A percentile compares a stretch with the other conserved stretches of the same genome.
These are phyloP conservation scores for Neomonachus schauinslandi DNA, from an alignment of 2,113 vertebrate species.

Conservation along the genomic window DNA sequence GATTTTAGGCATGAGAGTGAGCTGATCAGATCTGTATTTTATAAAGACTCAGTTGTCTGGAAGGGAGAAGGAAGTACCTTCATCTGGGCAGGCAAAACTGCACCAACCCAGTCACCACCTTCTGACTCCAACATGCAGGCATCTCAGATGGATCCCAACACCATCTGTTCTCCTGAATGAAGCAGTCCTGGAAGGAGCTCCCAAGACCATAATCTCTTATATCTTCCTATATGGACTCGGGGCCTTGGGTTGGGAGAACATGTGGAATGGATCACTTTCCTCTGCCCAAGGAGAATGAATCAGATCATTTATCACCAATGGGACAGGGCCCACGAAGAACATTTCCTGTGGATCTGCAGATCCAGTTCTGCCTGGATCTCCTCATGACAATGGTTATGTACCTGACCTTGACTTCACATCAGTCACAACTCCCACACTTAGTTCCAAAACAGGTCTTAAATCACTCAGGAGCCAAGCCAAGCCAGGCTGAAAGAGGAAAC, in stretches of 20 bases:
- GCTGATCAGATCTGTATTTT: background rate
- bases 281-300: conserved; percentile 32
- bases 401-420: conserved; percentile 61
- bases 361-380: conserved; percentile 35
- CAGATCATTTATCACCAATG: background rate
- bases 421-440: conserved; percentile 47
- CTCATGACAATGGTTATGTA: conserved; percentile 55
- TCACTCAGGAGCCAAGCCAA: conserved; percentile 72
- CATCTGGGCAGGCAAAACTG: background rate
- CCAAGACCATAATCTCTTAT: background rate
- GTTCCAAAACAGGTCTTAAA: conserved; percentile 71
- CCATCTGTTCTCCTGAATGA: background rate
- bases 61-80: background rate
- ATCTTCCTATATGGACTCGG: background rate
- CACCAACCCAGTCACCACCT: background rate
- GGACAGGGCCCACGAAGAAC: conserved; percentile 11
- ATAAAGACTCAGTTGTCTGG: background rate
- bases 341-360: background rate
- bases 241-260: background rate
- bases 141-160: background rate
- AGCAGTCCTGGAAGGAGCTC: background rate
- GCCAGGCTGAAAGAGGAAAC: conserved; percentile 70
- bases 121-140: background rate
- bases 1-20: background rate
- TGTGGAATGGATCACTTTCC: background rate